Percentiles rank a stretch among this genome's conserved stretches.
These are phyloP conservation scores for Listrodromus nycthemerus DNA, from an alignment of 2,888 invertebrate species.

Conservation along the genomic window DNA sequence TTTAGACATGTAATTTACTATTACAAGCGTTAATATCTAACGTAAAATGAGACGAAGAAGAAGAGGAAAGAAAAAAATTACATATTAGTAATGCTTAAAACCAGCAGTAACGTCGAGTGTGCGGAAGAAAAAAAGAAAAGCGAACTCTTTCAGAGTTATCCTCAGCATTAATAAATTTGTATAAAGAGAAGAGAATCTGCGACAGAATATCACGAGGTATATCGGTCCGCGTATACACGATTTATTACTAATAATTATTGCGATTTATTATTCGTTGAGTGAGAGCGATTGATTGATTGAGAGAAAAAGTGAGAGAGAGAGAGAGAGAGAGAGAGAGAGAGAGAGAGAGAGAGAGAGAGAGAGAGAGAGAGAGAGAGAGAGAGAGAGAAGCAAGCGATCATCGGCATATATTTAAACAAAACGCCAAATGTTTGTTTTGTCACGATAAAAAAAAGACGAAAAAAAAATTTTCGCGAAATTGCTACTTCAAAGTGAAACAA, in stretches of 20 bases:
- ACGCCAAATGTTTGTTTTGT: conserved; percentile 56
- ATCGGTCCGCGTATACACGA: conserved; percentile 29
- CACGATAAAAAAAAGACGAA: conserved; percentile 18
- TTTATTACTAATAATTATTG: conserved; percentile 43
- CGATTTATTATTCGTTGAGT: conserved; percentile 47
- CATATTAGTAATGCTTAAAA: conserved; percentile 22
- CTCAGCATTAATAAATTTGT: conserved; percentile 44
- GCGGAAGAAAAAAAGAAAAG: conserved; percentile 21
- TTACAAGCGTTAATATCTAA: conserved; percentile 40
- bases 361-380: conserved; percentile 41
- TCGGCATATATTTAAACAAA: conserved; percentile 60
- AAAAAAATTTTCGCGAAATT: conserved; percentile 38
- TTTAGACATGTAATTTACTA: conserved; percentile 37
- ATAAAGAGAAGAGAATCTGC: conserved; percentile 40
- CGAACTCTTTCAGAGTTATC: conserved; percentile 24
- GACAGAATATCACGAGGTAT: conserved; percentile 28
- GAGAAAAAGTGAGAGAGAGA: conserved; percentile 47
- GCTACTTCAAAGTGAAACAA: conserved; percentile 20
- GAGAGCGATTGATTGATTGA: conserved; percentile 31
- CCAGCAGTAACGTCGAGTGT: conserved; percentile 26
- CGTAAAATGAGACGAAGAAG: conserved; percentile 35
- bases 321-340: conserved; percentile 49
- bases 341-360: conserved; percentile 29
- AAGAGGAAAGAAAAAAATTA: conserved; percentile 5
- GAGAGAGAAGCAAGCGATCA: conserved; percentile 45